Evolutionary conservation across 2,113 vertebrate species (phyloP), one percentile per base, ranked within the genome.

Genomic region (Tachysurus vachellii): DNA sequence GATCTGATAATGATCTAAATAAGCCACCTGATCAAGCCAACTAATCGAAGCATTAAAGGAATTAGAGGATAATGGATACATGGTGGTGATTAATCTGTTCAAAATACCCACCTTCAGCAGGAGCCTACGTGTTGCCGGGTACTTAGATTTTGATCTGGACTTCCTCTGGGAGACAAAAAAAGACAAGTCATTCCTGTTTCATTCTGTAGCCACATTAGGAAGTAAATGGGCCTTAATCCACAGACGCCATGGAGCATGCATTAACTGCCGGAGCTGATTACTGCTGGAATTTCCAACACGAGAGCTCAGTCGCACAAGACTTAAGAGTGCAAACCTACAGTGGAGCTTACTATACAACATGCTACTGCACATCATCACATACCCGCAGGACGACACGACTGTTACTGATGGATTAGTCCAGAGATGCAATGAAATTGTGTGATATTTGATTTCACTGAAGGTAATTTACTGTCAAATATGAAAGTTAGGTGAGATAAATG

Each of bases 121-220:
- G 73, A 91, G 90, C 89, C 93, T 90, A 89, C 73, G 91, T 61
- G 91, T 91, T 68, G 92, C 92, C 19, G 91, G 88, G 71, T 89
- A 92, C 70, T 91, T 93, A 42, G 91, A 53, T 76, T 89, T 92
- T 16, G 50, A 54, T 86, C 84, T 88, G 44, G 85, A 84, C 56
- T 87, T 91, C 66, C 53, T 86, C 88, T 88, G 80, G 11, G 70
- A 42, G 56, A 90, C 71, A 85, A 80, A 23, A 81, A 50, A 80
- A 87, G 64, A 61, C 68, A 73, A 89, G 56, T 62, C 17, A 31
- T 57, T 82, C 73, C 85, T 81, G 59, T 87, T 86, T 61, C 19
- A 66, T 31, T 81, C 81, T 86, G 75, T 8, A 53, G 73, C 61
- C 50, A 70, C 82, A 79, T 83, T 88, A 86, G 59, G 31, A 86